phyloP scores from a whole-genome alignment of 2,113 vertebrate genomes.

The Fulmarus glacialis region DNA sequence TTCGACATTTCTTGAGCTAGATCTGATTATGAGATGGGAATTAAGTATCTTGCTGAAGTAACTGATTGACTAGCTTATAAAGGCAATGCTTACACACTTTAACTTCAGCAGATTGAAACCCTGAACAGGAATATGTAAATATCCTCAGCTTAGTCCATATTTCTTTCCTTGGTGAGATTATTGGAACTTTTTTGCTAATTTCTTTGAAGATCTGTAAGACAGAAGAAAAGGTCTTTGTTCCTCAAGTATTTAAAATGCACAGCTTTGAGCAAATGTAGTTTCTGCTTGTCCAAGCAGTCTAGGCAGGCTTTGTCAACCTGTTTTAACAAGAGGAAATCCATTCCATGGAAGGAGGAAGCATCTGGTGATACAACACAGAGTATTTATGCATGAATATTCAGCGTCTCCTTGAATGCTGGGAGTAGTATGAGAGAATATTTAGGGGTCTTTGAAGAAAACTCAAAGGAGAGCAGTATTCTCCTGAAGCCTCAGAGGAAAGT shows the following conservation, averaged over 20 bases:
- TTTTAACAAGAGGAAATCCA: not conserved
- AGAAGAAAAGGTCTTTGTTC: not conserved
- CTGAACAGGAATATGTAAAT: not conserved
- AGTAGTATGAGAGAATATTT: not conserved
- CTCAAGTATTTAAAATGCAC: not conserved
- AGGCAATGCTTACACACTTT: fast-evolving
- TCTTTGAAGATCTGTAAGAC: not conserved
- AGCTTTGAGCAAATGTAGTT: not conserved
- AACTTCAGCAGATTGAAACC: not conserved
- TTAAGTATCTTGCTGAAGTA: conserved; percentile 54
- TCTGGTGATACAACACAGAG: not conserved
- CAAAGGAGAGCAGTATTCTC: not conserved
- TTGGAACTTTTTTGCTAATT: not conserved
- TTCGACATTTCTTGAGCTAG: conserved; percentile 21
- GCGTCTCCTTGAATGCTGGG: not conserved
- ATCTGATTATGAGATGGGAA: conserved; percentile 46
- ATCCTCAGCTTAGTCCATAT: not conserved
- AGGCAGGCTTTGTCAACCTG: not conserved
- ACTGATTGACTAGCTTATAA: conserved; percentile 7
- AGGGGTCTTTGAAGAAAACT: not conserved
- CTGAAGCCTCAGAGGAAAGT: not conserved
- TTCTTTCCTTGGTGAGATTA: not conserved
- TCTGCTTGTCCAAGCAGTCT: not conserved
- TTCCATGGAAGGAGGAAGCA: not conserved
- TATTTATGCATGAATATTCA: not conserved